phyloP scores from a whole-genome alignment of 2,888 invertebrate species.

The Dynastes hyllus region DNA sequence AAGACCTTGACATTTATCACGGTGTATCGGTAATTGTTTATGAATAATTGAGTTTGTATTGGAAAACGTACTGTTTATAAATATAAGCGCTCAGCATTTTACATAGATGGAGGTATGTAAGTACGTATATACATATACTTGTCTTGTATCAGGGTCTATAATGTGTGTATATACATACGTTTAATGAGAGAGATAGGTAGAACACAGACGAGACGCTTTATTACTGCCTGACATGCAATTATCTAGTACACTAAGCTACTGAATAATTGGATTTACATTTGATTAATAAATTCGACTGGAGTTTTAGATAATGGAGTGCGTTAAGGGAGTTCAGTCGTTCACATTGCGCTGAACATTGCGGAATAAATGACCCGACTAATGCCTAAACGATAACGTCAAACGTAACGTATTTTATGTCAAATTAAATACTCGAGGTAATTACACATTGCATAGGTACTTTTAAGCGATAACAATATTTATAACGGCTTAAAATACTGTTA shows the following conservation, averaged over 20 bases:
- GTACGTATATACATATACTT: conserved; percentile 16
- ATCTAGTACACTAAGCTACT: conserved; percentile 59
- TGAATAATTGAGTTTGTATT: conserved; percentile 64
- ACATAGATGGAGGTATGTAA: conserved; percentile 26
- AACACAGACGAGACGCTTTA: conserved; percentile 51
- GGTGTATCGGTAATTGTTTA: conserved; percentile 62
- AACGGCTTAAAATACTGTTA: conserved; percentile 6
- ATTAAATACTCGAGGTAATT: conserved; percentile 35
- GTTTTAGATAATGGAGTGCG: conserved; percentile 46
- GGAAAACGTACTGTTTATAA: conserved; percentile 55
- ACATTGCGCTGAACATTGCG: conserved; percentile 18
- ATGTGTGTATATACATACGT: conserved; percentile 24
- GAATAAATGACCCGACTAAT: conserved; percentile 42
- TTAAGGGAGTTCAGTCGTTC: conserved; percentile 44
- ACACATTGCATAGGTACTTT: conserved; percentile 5
- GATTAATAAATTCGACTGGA: conserved; percentile 49
- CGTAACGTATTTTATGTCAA: conserved; percentile 39
- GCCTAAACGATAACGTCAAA: conserved; percentile 37
- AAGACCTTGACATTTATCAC: conserved; percentile 65
- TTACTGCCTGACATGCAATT: conserved; percentile 62
- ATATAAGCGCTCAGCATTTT: conserved; percentile 47
- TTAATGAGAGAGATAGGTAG: conserved; percentile 30
- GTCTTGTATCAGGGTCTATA: background rate
- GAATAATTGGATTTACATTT: conserved; percentile 53
- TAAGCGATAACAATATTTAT: conserved; percentile 8